Evolutionary conservation across 2,888 invertebrate species (phyloP), one percentile per base, ranked within the genome.

Genomic region (Hemistola chrysoprasaria): DNA sequence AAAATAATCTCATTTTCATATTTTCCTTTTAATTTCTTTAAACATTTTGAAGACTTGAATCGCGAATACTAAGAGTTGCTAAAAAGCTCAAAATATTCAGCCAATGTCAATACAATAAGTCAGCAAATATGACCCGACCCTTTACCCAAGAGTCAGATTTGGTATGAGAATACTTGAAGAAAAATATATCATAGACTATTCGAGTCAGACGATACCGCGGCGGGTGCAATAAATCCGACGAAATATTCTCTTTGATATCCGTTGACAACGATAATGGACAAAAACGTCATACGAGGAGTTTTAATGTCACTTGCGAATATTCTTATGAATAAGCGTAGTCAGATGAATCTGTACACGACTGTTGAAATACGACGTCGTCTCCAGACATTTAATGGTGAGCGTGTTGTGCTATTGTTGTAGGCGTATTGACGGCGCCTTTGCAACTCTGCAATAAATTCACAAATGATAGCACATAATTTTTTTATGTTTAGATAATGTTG

Each of bases 331-430:
- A 77, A 71, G 63, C 59, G 62, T 64, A 63, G 65, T 66, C 61
- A 84, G 85, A 86, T 86, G 78, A 77, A 86, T 86, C 86, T 83
- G 71, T 62, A 72, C 82, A 83, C 83, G 83, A 83, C 79, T 75
- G 71, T 70, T 85, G 77, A 79, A 83, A 81, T 82, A 82, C 78
- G 82, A 78, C 64, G 70, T 77, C 77, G 65, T 62, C 65, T 64
- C 59, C 62, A 70, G 69, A 73, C 72, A 55, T 60, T 67, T 67
- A 70, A 72, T 72, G 68, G 72, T 71, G 72, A 69, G 64, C 63
- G 71, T 71, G 65, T 63, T 61, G 71, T 73, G 66, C 66, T 66
- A 66, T 65, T 69, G 65, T 71, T 72, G 78, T 78, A 77, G 80
- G 78, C 74, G 78, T 75, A 76, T 69, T 63, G 68, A 76, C 71